Evolutionary conservation across 2,113 vertebrate genomes (phyloP), one percentile per base, ranked within the genome.

Genomic region (Delphinapterus leucas): DNA sequence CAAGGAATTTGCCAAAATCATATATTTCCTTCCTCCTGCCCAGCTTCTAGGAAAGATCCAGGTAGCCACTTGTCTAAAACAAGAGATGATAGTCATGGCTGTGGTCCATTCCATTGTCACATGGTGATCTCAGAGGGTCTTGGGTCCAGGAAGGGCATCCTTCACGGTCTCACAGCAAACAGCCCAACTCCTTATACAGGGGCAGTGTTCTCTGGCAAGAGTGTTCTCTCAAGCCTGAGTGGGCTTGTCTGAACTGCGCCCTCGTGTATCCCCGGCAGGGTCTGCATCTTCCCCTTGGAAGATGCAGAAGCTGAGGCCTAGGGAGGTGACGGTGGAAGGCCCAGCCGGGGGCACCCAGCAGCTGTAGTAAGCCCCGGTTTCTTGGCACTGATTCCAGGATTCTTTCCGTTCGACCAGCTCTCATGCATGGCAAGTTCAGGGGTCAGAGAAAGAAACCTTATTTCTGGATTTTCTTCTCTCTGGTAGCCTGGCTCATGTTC

Each of bases 121-220:
- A 0, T 15, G 71, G 49, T 55, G 67, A n/a, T 14, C 63, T 74
- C 58, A 28, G 41, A 80, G 41, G 65, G 41, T 36, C 36, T 53
- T 6, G 31, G 63, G 61, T 49, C 49, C 11, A 6, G 21, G 58
- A 60, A 33, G 70, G 21, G 23, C n/a, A 4, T 10, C 38, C 6
- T 5, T 20, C 44, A 31, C 10, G 33, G 9, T 47, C 20, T 83
- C 38, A 63, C 33, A 53, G 44, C 47, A 55, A 53, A 31, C 6
- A 60, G 18, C n/a, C 38, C 8, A 3, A 2, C 13, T 49, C 63
- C 79, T 38, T 15, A 49, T 8, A 4, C 0, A 0, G 11, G 49
- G 21, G n/a, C 3, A 4, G 47, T 36, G 23, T 41, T 36, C 68
- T 14, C 74, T 53, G 82, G 53, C 58, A n/a, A n/a, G 55, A 44